Evolutionary conservation across 2,888 invertebrate genomes (phyloP), one percentile per base, ranked within the genome.

Genomic region (Nineta flava): DNA sequence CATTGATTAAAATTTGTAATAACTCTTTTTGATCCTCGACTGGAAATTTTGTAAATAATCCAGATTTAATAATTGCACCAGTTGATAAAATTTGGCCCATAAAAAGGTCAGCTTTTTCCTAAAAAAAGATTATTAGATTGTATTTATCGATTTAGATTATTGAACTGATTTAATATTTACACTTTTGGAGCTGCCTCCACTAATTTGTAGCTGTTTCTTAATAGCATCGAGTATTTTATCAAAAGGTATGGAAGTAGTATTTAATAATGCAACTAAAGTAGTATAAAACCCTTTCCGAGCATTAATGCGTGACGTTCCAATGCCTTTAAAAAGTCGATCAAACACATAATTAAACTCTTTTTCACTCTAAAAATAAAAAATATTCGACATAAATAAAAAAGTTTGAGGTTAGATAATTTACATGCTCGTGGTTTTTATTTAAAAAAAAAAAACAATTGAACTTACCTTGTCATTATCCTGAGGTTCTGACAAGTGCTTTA

Each of bases 71-170:
- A 32, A 84, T 60, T 3, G 85, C 80, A 17, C 83, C 81, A 60
- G 80, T 82, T 1, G 77, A 72, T 56, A 87, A 67, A 53, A 87
- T 77, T 59, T 79, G 77, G 1, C 87, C 87, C 17, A 79, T 74
- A 32, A 75, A 73, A 46, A 83, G 74, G 68, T 86, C 83, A 35
- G 79, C 82, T 58, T 79, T 77, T 72, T 86, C 86, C 84, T 86
- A 54, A 57, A 56, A 62, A 13, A 43, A 41, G 51, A 46, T 41
- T 26, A 38, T n/a, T 32, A 34, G 13, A 26, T 41, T 46, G 31
- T 47, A 51, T n/a, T n/a, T 15, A 32, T 2, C 21, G n/a, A 31
- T 41, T n/a, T n/a, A n/a, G n/a, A n/a, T n/a, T n/a, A n/a, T 35
- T 12, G 49, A 41, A 46, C 46, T 41, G 53, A 38, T 6, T 31